These are phyloP conservation scores for Dendronephthya gigantea DNA, from an alignment of 64 coral and sea anemone species.

Conservation along the genomic window DNA sequence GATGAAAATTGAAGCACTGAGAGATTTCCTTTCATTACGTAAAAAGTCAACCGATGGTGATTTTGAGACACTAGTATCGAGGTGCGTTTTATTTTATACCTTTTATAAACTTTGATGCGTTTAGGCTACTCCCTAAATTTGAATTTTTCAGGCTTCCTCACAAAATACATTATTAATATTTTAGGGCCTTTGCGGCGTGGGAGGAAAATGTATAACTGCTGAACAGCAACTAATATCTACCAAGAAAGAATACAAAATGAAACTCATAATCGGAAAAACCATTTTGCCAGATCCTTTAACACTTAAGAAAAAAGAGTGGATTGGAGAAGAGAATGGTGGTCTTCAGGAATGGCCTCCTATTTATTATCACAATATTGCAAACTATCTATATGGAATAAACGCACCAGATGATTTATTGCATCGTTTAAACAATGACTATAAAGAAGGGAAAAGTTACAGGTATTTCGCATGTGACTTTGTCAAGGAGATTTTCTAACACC, in stretches of 20 bases:
- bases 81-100: background rate
- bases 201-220: background rate
- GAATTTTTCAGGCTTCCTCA: background rate
- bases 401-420: background rate
- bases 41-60: background rate
- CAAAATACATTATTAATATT: background rate
- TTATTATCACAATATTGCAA: background rate
- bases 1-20: background rate
- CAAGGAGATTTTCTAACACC: background rate
- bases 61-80: background rate
- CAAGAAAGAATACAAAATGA: background rate
- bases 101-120: too few species aligned
- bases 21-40: background rate
- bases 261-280: background rate
- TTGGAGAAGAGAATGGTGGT: background rate
- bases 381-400: background rate
- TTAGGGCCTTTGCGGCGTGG: background rate
- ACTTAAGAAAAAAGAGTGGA: background rate
- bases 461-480: background rate
- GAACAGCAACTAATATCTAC: background rate
- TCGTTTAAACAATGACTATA: constrained; percentile 11
- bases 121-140: too few species aligned
- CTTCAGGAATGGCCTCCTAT: background rate
- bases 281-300: background rate
- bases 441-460: constrained; percentile 6